These are phyloP conservation scores for Brienomyrus brachyistius DNA, from an alignment of 2,113 vertebrate species.

Conservation along the genomic window DNA sequence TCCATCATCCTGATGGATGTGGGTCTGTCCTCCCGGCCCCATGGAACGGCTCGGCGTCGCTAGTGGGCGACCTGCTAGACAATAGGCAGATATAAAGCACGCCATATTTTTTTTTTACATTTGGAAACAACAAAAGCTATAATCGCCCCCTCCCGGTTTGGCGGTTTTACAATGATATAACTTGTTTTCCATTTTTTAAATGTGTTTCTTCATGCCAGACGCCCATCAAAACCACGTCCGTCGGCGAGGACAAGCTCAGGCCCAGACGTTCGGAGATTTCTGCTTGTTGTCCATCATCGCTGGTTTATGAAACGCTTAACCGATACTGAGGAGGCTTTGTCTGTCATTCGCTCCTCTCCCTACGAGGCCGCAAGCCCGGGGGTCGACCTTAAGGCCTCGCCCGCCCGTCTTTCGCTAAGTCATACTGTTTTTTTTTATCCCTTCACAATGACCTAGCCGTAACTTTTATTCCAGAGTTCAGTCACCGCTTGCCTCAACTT, in stretches of 20 bases:
- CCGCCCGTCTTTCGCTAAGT: not conserved
- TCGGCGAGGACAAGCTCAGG: not conserved
- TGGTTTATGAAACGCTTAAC: not conserved
- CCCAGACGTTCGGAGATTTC: not conserved
- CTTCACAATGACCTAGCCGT: not conserved
- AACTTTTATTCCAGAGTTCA: not conserved
- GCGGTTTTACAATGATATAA: not conserved
- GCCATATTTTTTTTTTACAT: not conserved
- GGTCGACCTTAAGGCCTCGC: not conserved
- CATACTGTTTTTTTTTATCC: not conserved
- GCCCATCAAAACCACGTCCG: not conserved
- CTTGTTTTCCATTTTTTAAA: not conserved
- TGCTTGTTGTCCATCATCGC: not conserved
- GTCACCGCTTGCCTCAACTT: not conserved
- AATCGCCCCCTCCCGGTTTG: not conserved
- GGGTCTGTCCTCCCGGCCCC: not conserved
- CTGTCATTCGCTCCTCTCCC: not conserved
- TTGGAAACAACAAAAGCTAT: not conserved
- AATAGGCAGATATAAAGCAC: not conserved
- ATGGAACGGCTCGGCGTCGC: not conserved
- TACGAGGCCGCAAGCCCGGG: not conserved
- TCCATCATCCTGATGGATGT: not conserved
- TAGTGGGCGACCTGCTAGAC: not conserved
- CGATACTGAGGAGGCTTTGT: not conserved
- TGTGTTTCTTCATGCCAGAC: not conserved